Conservation (phyloP, 1,140 invertebrate species). For the Aethina tumida region DNA sequence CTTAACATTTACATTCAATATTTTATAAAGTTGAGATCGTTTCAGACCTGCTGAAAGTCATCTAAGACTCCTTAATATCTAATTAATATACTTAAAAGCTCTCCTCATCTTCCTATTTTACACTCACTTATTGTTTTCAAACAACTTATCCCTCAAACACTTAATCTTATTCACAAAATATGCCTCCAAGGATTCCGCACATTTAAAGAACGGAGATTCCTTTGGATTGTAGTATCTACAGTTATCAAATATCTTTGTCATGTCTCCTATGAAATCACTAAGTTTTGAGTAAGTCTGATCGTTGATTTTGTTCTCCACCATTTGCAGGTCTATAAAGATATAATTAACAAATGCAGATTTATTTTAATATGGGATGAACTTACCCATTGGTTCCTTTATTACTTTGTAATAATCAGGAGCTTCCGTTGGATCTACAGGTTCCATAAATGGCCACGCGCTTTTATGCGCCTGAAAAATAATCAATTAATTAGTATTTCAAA, state of each 20-base stretch:
- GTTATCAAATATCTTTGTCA: slow-evolving; percentile 98
- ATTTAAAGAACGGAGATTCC: slow-evolving; percentile 90
- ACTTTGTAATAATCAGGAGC: slow-evolving; percentile 96
- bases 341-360: slow-evolving; percentile 13
- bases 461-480: slow-evolving; percentile 57
- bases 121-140: slow-evolving; percentile 40
- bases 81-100: slow-evolving; percentile 9
- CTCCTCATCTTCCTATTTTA: neutral
- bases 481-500: neutral
- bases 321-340: slow-evolving; percentile 76
- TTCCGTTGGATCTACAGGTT: slow-evolving; percentile 90
- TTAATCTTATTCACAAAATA: slow-evolving; percentile 91
- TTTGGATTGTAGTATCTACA: slow-evolving; percentile 94
- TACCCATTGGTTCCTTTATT: slow-evolving; percentile 98
- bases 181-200: slow-evolving; percentile 88
- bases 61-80: too few relatives aligned
- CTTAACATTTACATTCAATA: slow-evolving; percentile 8
- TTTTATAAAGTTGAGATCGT: slow-evolving; percentile 22
- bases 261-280: slow-evolving; percentile 92
- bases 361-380: slow-evolving; percentile 28
- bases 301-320: slow-evolving; percentile 81
- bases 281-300: slow-evolving; percentile 75
- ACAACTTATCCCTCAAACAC: slow-evolving; percentile 69
- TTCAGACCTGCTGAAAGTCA: slow-evolving; percentile 18
- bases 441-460: slow-evolving; percentile 94